A percentile compares a stretch with the other conserved stretches of the same genome.
These are phyloP conservation scores for Megastigmus dorsalis DNA, from an alignment of 2,888 invertebrate species.

Conservation along the genomic window DNA sequence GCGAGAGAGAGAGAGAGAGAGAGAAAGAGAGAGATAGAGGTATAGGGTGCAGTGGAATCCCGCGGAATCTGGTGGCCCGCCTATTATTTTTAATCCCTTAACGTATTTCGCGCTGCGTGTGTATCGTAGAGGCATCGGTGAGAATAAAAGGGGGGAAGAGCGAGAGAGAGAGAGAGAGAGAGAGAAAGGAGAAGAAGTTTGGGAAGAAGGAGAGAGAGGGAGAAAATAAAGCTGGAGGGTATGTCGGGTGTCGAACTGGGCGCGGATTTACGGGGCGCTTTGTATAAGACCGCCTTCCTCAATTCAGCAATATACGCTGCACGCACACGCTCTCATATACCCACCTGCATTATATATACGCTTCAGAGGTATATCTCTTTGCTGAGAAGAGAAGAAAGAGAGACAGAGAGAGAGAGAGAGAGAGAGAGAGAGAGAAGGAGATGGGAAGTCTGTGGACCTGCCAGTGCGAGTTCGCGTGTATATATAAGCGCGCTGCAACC, in stretches of 20 bases:
- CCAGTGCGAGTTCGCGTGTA: conserved; percentile 58
- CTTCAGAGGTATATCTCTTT: conserved; percentile 46
- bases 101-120: conserved; percentile 57
- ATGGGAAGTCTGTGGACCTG: too few species aligned
- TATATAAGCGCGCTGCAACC: conserved; percentile 49
- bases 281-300: conserved; percentile 74
- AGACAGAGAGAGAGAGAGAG: conserved; percentile 1
- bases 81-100: conserved; percentile 71
- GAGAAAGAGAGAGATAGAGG: too few species aligned
- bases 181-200: conserved; percentile 66
- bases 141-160: conserved; percentile 51
- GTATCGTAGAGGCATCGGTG: conserved; percentile 53
- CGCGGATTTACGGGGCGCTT: conserved; percentile 74
- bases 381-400: conserved; percentile 51
- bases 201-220: conserved; percentile 56
- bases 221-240: conserved; percentile 69
- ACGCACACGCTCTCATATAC: conserved; percentile 58
- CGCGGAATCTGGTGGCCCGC: conserved; percentile 41
- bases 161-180: conserved; percentile 50
- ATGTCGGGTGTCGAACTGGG: conserved; percentile 74
- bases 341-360: conserved; percentile 40
- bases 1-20: too few species aligned
- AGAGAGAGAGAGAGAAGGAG: neutral
- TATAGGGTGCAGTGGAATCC: too few species aligned
- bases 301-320: conserved; percentile 71